A percentile compares a stretch with the other conserved stretches of the same genome.
Evolutionary conservation across 2,888 invertebrate genomes (phyloP).

Genomic region (Palloptera scutellata): DNA sequence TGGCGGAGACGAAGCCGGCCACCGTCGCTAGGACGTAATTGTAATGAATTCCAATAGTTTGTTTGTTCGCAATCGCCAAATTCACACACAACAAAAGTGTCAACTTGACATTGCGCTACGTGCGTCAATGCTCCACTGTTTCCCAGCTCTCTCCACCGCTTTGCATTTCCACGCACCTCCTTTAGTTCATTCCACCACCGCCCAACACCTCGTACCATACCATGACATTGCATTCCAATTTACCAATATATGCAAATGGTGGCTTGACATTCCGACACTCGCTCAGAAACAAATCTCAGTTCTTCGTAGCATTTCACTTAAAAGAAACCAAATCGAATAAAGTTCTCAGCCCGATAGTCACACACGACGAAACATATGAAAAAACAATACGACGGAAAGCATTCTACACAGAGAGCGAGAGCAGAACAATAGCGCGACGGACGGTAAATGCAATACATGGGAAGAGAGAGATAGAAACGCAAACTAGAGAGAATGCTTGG

Average conservation of each 20-base stretch:
- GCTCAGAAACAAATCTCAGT: slow-evolving; percentile 32
- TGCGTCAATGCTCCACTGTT: slow-evolving; percentile 46
- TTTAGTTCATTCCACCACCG: slow-evolving; percentile 7
- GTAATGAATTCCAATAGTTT: slow-evolving; percentile 10
- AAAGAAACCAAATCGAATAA: not conserved
- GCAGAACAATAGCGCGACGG: too few species aligned
- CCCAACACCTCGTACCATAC: slow-evolving; percentile 11
- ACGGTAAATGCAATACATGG: not conserved
- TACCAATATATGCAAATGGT: slow-evolving; percentile 22
- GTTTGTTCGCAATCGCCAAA: slow-evolving; percentile 28
- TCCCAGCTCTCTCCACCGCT: slow-evolving; percentile 35
- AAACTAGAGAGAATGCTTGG: too few species aligned
- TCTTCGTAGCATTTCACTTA: slow-evolving; percentile 30
- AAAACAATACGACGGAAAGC: slow-evolving; percentile 31
- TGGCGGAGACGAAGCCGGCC: not conserved
- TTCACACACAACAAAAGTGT: slow-evolving; percentile 48
- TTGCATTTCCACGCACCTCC: slow-evolving; percentile 6
- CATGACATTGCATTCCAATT: not conserved
- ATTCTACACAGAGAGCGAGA: slow-evolving; percentile 1
- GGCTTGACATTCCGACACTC: slow-evolving; percentile 32
- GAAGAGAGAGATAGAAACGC: not conserved
- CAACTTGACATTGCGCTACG: slow-evolving; percentile 61
- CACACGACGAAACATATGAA: slow-evolving; percentile 18
- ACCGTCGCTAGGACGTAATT: slow-evolving; percentile 8
- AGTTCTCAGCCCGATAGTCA: not conserved